Conservation (phyloP, 2,113 vertebrate species). For the Eubucco bourcierii region DNA sequence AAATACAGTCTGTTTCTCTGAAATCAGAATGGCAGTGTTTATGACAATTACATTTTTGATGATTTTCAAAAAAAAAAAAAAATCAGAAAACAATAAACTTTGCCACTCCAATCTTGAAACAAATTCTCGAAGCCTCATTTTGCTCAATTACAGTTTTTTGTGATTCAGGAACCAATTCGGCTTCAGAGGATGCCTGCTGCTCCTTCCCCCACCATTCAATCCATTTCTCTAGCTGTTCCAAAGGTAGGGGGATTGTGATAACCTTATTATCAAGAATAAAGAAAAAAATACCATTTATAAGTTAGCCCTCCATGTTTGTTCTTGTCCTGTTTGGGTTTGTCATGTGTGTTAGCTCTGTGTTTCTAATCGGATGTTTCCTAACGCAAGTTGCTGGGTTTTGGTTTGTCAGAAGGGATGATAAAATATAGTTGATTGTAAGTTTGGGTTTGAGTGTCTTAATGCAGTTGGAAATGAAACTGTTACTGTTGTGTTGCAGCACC, state of each 20-base stretch:
- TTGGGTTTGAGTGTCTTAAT: background rate
- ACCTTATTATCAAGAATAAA: constrained; percentile 39
- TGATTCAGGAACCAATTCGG: constrained; percentile 82
- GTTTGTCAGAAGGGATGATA: background rate
- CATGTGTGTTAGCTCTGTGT: constrained; percentile 13
- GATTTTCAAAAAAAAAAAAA: background rate
- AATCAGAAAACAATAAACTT: background rate
- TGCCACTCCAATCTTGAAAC: constrained; percentile 9
- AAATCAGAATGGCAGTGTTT: background rate
- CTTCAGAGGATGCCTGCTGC: constrained; percentile 75
- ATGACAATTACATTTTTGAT: background rate
- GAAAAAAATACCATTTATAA: background rate
- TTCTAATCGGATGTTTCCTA: background rate
- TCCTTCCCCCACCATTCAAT: constrained; percentile 81
- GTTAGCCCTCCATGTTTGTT: constrained; percentile 27
- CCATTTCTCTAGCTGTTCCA: constrained; percentile 82
- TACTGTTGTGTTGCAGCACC: background rate
- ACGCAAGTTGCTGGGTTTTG: background rate
- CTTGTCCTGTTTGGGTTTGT: constrained; percentile 38
- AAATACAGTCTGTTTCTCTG: background rate
- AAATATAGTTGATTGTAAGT: background rate
- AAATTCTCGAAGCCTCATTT: constrained; percentile 55
- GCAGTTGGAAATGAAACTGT: background rate
- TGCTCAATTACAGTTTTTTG: constrained; percentile 69
- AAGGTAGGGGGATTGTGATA: constrained; percentile 82